Percentiles rank a stretch among this genome's conserved stretches.
Conservation (phyloP, 2,113 vertebrate species). For the Strigops habroptila region DNA sequence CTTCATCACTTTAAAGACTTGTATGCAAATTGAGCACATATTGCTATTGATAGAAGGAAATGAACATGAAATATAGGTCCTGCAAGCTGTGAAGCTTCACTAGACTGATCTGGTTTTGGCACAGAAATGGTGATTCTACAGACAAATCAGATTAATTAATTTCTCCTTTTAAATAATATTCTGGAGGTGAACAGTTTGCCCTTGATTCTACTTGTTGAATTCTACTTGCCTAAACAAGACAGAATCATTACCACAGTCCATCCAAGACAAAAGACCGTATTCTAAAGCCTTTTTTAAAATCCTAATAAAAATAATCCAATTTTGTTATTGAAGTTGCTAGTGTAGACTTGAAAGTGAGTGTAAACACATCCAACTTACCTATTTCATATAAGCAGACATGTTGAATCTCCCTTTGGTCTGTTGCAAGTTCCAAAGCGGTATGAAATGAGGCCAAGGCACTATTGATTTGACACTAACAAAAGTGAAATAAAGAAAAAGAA, state of each 20-base stretch:
- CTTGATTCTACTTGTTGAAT: not conserved
- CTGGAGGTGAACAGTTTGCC: not conserved
- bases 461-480: constrained; percentile 93
- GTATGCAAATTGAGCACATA: not conserved
- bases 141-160: not conserved
- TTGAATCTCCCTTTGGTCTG: constrained; percentile 97
- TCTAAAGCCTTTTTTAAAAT: not conserved
- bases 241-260: not conserved
- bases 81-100: not conserved
- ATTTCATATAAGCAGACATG: constrained; percentile 99
- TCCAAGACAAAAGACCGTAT: not conserved
- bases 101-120: not conserved
- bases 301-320: not conserved
- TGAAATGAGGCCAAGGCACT: constrained; percentile 97
- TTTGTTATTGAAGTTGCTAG: not conserved
- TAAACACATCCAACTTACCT: constrained; percentile 72
- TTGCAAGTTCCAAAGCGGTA: constrained; percentile 92
- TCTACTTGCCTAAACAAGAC: not conserved
- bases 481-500: not conserved
- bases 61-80: not conserved
- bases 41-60: not conserved
- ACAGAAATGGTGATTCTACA: not conserved
- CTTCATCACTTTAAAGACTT: not conserved
- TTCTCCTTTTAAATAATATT: not conserved
- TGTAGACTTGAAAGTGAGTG: not conserved